A percentile compares a stretch with the other conserved stretches of the same genome.
Evolutionary conservation across 2,888 invertebrate species (phyloP).

Genomic region (Coelopa pilipes): DNA sequence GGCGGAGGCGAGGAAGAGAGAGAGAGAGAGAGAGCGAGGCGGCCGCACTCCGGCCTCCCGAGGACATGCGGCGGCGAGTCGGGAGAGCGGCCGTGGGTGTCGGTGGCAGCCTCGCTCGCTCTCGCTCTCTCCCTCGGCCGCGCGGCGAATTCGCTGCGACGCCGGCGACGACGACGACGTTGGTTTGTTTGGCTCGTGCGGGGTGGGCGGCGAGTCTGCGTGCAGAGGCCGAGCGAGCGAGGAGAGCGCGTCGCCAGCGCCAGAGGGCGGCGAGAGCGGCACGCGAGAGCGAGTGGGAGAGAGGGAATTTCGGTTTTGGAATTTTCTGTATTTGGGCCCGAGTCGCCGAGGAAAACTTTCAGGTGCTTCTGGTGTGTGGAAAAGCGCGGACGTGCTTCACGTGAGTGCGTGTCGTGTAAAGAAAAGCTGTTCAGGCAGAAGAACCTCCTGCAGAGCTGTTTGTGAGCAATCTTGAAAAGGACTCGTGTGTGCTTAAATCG

Average conservation of each 20-base stretch:
- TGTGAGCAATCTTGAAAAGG: neutral
- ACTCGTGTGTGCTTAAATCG: neutral
- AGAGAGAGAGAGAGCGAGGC: too few relatives aligned
- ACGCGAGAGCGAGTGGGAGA: neutral
- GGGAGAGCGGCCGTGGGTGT: too few relatives aligned
- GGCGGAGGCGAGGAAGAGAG: too few relatives aligned
- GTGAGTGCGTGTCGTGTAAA: neutral
- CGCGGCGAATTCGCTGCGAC: too few relatives aligned
- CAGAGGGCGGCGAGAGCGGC: neutral
- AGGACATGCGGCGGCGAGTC: too few relatives aligned
- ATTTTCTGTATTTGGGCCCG: constrained; percentile 22
- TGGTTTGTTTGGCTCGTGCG: neutral
- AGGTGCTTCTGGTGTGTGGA: constrained; percentile 58
- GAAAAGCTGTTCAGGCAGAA: neutral
- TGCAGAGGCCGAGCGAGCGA: neutral
- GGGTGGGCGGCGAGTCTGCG: constrained; percentile 5
- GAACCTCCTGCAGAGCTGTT: neutral
- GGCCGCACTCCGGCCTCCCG: too few relatives aligned
- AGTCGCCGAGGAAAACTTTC: constrained; percentile 41
- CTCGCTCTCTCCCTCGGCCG: too few relatives aligned
- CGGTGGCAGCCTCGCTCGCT: too few relatives aligned
- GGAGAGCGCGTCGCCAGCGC: neutral
- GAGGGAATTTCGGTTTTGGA: neutral
- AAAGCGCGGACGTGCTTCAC: constrained; percentile 58
- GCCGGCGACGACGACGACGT: neutral